These are phyloP conservation scores for Serrognathus titanus DNA, from an alignment of 2,888 invertebrate species.

Conservation along the genomic window DNA sequence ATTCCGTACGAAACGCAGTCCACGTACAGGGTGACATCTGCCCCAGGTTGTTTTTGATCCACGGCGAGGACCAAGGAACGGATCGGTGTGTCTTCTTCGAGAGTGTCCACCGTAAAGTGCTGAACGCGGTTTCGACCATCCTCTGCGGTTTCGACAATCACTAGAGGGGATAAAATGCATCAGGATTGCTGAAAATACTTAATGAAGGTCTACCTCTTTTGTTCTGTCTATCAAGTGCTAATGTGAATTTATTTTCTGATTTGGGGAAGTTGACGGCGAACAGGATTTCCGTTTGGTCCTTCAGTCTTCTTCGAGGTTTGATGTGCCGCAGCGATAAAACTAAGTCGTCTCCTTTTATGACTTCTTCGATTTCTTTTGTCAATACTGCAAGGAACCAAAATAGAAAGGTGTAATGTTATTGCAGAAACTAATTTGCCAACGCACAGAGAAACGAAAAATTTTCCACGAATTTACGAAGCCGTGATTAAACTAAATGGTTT, in stretches of 20 bases:
- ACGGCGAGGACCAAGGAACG: constrained; percentile 56
- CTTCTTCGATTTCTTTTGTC: constrained; percentile 51
- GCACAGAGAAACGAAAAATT: too few species aligned
- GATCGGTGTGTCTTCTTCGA: constrained; percentile 54
- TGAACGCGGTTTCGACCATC: constrained; percentile 58
- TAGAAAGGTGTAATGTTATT: too few species aligned
- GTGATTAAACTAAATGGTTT: too few species aligned
- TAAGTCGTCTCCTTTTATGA: constrained; percentile 53
- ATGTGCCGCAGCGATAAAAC: constrained; percentile 54
- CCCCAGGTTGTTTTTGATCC: constrained; percentile 55
- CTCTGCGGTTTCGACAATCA: constrained; percentile 63
- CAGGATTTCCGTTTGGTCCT: constrained; percentile 52
- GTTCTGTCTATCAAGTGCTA: constrained; percentile 54
- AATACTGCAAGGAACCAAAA: constrained; percentile 46
- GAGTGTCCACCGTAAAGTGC: constrained; percentile 59
- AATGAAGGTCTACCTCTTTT: constrained; percentile 49
- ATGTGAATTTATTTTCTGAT: constrained; percentile 53
- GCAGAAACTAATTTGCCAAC: too few species aligned
- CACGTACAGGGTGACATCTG: constrained; percentile 60
- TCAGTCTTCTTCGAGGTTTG: constrained; percentile 50
- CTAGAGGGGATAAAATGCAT: constrained; percentile 44
- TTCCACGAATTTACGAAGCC: too few species aligned
- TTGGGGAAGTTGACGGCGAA: constrained; percentile 55
- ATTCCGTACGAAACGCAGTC: constrained; percentile 65
- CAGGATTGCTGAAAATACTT: background rate